Conservation (phyloP, 2,113 vertebrate genomes). For the Oncorhynchus nerka region DNA sequence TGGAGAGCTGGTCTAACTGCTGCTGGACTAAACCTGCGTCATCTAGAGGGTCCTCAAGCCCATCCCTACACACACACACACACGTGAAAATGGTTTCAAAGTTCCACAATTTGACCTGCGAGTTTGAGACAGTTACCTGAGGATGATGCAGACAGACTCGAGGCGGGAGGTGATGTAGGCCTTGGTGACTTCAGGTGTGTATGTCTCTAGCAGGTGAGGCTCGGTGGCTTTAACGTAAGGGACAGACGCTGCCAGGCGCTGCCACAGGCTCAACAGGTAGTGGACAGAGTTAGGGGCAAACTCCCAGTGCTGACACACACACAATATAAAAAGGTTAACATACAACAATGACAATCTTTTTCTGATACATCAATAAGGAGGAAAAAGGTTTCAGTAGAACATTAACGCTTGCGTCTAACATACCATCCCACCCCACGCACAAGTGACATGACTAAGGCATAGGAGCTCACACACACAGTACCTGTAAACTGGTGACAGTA, state of each 20-base stretch:
- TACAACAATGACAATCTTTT: too few relatives aligned
- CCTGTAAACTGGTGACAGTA: conserved; percentile 98
- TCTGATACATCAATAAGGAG: too few relatives aligned
- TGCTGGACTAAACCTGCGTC: conserved; percentile 95
- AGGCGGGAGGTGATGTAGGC: conserved; percentile 97
- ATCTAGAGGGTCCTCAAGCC: conserved; percentile 92
- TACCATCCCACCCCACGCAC: too few relatives aligned
- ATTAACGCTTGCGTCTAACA: too few relatives aligned
- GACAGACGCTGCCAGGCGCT: conserved; percentile 92
- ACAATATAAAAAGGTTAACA: neutral
- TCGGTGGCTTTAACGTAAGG: conserved; percentile 98
- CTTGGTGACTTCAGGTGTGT: conserved; percentile 98
- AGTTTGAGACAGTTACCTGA: conserved; percentile 76
- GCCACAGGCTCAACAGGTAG: conserved; percentile 97
- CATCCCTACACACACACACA: conserved; percentile 76
- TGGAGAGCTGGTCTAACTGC: conserved; percentile 95
- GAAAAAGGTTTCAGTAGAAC: too few relatives aligned
- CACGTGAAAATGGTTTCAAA: too few relatives aligned
- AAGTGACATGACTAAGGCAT: too few relatives aligned
- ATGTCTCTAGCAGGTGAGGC: conserved; percentile 96
- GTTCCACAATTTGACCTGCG: too few relatives aligned
- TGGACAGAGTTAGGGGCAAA: conserved; percentile 98
- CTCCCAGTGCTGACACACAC: conserved; percentile 87
- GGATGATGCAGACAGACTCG: conserved; percentile 95
- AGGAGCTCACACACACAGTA: conserved; percentile 39